Base-by-base conservation (phyloP, 2,797 vertebrate genomes). In the Champsocephalus gunnari region DNA sequence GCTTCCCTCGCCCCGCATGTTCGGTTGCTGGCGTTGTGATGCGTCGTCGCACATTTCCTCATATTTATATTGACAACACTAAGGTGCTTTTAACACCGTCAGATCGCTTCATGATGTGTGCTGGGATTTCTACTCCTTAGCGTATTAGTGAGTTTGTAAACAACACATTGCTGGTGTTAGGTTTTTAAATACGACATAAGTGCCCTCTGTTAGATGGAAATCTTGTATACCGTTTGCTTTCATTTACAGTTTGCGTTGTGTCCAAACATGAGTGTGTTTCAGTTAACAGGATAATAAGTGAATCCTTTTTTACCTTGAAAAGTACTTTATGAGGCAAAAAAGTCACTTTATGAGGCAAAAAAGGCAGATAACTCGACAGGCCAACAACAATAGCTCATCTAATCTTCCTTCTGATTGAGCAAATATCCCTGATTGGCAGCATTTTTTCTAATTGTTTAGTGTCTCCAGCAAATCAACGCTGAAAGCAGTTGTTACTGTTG, bases 401-500 rank as follows among this genome's bases (percentile, higher is more conserved):
- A 82, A 84, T 81, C 71, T 83, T 28, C 73, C 38, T 53, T 57
- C 74, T 71, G 82, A 84, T 65, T 75, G 62, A 62, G 68, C 71
- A 82, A 63, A 81, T 66, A 16, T 54, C 47, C 74, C 66, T 64
- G 81, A 90, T 70, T 87, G 88, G 81, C 79, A 81, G 84, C 68
- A 85, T 75, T 71, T 10, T 83, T 74, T 75, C 71, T 50, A 61
- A 75, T 67, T 79, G 74, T 81, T 85, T 70, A 65, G 81, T 47
- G 66, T 84, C 76, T 84, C 66, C 48, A 45, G 74, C 53, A 16
- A 81, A 79, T 77, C 71, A 73, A 79, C 80, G 82, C n/a, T 58
- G 41, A 34, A 64, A 83, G 81, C 87, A 84, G 84, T 90, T 85
- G 83, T 65, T 80, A 81, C 79, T 84, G 81, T 85, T 86, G 78